A percentile compares a stretch with the other conserved stretches of the same genome.
These are phyloP conservation scores for Brachionus rotundiformis DNA, from an alignment of 1,140 invertebrate genomes.

Conservation along the genomic window DNA sequence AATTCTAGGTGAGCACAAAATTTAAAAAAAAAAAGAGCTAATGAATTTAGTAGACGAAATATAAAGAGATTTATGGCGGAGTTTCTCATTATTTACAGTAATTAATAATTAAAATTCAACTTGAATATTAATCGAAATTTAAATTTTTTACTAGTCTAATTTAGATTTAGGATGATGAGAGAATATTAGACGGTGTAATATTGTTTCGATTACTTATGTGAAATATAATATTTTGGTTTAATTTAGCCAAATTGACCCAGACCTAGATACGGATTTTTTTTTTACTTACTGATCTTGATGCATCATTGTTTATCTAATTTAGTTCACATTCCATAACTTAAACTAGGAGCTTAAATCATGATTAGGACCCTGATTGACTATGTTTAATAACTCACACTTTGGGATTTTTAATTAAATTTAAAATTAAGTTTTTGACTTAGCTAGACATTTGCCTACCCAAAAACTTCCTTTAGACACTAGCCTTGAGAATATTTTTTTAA, in stretches of 20 bases:
- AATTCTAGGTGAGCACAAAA: background rate
- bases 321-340: background rate
- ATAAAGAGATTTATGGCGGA: background rate
- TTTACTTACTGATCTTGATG: background rate
- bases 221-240: background rate
- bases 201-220: background rate
- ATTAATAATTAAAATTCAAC: slow-evolving; percentile 12
- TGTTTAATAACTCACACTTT: too few relatives aligned
- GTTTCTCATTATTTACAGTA: slow-evolving; percentile 34
- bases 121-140: slow-evolving; percentile 4
- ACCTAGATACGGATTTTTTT: background rate
- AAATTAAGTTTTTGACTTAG: too few relatives aligned
- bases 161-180: background rate
- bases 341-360: too few relatives aligned
- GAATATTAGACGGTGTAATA: background rate
- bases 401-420: too few relatives aligned
- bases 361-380: too few relatives aligned
- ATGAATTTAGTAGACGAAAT: background rate
- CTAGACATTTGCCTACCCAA: too few relatives aligned
- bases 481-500: background rate
- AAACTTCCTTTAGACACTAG: background rate
- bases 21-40: background rate
- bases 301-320: background rate
- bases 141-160: background rate
- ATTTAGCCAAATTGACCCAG: background rate